phyloP scores from a whole-genome alignment of 2,888 invertebrate genomes.

The Eudemis profundana region DNA sequence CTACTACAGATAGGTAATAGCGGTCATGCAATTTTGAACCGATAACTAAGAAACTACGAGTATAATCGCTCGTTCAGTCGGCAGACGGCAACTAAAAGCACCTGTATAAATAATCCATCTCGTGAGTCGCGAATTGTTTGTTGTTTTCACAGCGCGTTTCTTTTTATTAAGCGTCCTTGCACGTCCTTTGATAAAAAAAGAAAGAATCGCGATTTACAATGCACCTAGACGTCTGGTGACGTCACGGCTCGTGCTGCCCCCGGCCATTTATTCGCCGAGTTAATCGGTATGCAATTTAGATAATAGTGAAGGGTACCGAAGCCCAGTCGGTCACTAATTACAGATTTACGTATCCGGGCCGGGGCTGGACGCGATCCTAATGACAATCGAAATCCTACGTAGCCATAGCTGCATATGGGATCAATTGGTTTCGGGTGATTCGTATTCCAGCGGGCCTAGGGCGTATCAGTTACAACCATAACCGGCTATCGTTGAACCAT shows the following conservation, averaged over 20 bases:
- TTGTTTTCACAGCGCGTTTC: conserved; percentile 40
- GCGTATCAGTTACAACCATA: conserved; percentile 17
- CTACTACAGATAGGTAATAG: conserved; percentile 42
- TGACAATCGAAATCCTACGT: conserved; percentile 30
- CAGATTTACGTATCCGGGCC: conserved; percentile 49
- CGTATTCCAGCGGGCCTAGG: conserved; percentile 23
- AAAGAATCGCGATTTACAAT: conserved; percentile 58
- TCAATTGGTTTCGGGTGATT: conserved; percentile 26
- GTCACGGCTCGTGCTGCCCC: conserved; percentile 60
- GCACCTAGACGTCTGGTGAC: conserved; percentile 58
- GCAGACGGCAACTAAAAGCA: conserved; percentile 12
- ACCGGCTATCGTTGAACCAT: conserved; percentile 19
- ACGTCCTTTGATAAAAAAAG: conserved; percentile 62
- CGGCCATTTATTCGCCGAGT: conserved; percentile 57
- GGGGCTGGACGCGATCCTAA: conserved; percentile 33
- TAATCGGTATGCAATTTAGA: conserved; percentile 68
- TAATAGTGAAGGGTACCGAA: conserved; percentile 64
- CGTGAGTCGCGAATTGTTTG: conserved; percentile 31
- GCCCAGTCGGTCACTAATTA: conserved; percentile 59
- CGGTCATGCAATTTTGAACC: conserved; percentile 17
- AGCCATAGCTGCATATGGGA: conserved; percentile 30
- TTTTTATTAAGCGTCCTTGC: conserved; percentile 47
- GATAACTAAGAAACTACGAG: conserved; percentile 16
- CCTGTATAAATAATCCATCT: conserved; percentile 31
- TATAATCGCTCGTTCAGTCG: conserved; percentile 18